These are phyloP conservation scores for Dusona sp. DNA, from an alignment of 2,888 invertebrate genomes.

Conservation along the genomic window DNA sequence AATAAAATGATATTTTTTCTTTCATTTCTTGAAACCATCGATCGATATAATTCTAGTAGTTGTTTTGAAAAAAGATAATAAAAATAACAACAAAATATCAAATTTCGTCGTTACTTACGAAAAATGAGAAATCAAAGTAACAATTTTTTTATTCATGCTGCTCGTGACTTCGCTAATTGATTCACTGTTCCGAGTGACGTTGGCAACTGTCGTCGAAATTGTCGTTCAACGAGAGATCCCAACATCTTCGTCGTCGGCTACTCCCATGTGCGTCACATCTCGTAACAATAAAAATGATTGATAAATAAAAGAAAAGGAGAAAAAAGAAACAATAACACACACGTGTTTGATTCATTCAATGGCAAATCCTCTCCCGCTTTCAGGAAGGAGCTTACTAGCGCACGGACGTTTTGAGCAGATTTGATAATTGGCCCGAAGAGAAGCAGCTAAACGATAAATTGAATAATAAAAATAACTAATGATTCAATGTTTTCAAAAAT, in stretches of 20 bases:
- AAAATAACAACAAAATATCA: background rate
- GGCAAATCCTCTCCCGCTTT: conserved; percentile 57
- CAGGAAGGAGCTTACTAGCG: conserved; percentile 67
- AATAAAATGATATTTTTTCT: conserved; percentile 6
- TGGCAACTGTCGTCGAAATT: background rate
- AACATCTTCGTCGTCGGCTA: conserved; percentile 11
- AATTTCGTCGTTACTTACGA: background rate
- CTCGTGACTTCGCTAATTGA: conserved; percentile 5
- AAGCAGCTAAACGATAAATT: background rate
- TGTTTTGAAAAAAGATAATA: background rate
- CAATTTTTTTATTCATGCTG: conserved; percentile 22
- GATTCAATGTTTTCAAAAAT: background rate
- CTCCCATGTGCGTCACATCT: conserved; percentile 47
- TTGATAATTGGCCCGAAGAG: conserved; percentile 53
- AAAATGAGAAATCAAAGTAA: background rate
- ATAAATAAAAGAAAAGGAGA: conserved; percentile 56
- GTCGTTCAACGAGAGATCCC: conserved; percentile 19
- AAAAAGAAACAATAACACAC: conserved; percentile 43
- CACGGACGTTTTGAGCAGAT: conserved; percentile 44
- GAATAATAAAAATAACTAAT: background rate
- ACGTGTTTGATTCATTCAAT: conserved; percentile 59
- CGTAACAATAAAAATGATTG: conserved; percentile 28
- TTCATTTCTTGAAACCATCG: background rate
- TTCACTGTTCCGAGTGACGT: background rate
- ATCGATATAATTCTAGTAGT: no score